These are phyloP conservation scores for Drosophila sulfurigaster DNA, from an alignment of 1,140 invertebrate genomes.

Conservation along the genomic window DNA sequence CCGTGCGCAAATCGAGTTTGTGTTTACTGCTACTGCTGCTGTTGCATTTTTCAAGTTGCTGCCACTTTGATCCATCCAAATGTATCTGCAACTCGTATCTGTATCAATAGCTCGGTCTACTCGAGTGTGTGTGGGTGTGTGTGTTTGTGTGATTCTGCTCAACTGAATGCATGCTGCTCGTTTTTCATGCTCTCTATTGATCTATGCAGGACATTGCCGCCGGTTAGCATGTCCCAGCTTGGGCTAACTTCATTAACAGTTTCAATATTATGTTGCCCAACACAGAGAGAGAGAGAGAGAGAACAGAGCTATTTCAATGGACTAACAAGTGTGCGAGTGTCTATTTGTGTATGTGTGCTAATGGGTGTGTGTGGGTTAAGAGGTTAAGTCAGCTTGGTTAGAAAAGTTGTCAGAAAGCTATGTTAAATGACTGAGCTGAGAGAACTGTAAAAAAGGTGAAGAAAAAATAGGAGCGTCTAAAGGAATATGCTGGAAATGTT, in stretches of 20 bases:
- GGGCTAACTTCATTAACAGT: constrained; percentile 77
- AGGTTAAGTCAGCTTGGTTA: constrained; percentile 11
- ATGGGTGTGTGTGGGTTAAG: constrained; percentile 3
- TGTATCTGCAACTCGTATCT: constrained; percentile 38
- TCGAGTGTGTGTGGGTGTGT: not conserved
- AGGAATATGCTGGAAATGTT: too few relatives aligned
- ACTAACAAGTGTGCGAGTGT: constrained; percentile 3
- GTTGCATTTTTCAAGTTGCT: constrained; percentile 60
- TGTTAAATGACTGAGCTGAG: not conserved
- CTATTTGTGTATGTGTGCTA: not conserved
- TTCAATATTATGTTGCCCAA: constrained; percentile 58
- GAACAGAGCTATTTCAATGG: constrained; percentile 34
- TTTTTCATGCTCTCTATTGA: constrained; percentile 69
- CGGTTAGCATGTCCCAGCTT: constrained; percentile 39
- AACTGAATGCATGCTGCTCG: constrained; percentile 30
- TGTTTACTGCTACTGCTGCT: constrained; percentile 27
- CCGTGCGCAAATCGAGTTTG: constrained; percentile 79
- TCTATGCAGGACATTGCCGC: constrained; percentile 49
- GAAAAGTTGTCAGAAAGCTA: not conserved
- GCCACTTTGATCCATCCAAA: constrained; percentile 46
- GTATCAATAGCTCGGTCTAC: not conserved
- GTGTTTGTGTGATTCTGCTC: not conserved
- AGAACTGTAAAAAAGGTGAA: too few relatives aligned
- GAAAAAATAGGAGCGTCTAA: too few relatives aligned
- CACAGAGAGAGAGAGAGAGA: not conserved